Conservation (phyloP, 2,888 invertebrate species). For the Eulithis testata region DNA sequence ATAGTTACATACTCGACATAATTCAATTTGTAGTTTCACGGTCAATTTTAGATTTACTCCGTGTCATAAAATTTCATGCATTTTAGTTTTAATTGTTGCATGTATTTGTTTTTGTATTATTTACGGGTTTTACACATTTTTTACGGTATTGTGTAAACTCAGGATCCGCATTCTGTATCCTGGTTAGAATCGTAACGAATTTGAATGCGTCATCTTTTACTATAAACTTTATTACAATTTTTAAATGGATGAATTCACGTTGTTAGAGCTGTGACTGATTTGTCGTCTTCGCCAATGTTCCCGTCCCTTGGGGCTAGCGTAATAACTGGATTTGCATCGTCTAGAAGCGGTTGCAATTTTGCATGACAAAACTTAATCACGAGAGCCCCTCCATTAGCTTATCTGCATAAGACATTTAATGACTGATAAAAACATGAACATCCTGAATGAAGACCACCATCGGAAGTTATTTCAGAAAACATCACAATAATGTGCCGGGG, state of each 20-base stretch:
- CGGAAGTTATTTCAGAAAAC: slow-evolving; percentile 71
- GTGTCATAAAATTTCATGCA: slow-evolving; percentile 44
- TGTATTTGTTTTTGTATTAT: slow-evolving; percentile 38
- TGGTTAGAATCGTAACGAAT: slow-evolving; percentile 34
- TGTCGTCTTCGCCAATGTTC: slow-evolving; percentile 45
- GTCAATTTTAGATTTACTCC: slow-evolving; percentile 52
- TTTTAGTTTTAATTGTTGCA: slow-evolving; percentile 42
- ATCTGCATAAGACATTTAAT: slow-evolving; percentile 35
- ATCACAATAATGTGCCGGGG: slow-evolving; percentile 62
- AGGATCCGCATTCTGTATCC: slow-evolving; percentile 29
- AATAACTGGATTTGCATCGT: slow-evolving; percentile 49
- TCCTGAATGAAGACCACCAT: slow-evolving; percentile 67
- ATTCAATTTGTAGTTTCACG: slow-evolving; percentile 55
- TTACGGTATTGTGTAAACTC: slow-evolving; percentile 28
- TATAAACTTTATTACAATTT: slow-evolving; percentile 51
- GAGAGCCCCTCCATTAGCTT: slow-evolving; percentile 45
- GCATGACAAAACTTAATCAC: slow-evolving; percentile 67
- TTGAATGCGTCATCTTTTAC: slow-evolving; percentile 25
- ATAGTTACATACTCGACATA: slow-evolving; percentile 40
- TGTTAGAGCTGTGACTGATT: slow-evolving; percentile 53
- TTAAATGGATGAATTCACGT: slow-evolving; percentile 60
- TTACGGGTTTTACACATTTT: slow-evolving; percentile 36
- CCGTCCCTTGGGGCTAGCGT: slow-evolving; percentile 45
- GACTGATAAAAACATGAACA: slow-evolving; percentile 49
- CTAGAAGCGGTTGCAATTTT: slow-evolving; percentile 58